These are phyloP conservation scores for Proisotoma minuta DNA, from an alignment of 2,888 invertebrate genomes.

Conservation along the genomic window DNA sequence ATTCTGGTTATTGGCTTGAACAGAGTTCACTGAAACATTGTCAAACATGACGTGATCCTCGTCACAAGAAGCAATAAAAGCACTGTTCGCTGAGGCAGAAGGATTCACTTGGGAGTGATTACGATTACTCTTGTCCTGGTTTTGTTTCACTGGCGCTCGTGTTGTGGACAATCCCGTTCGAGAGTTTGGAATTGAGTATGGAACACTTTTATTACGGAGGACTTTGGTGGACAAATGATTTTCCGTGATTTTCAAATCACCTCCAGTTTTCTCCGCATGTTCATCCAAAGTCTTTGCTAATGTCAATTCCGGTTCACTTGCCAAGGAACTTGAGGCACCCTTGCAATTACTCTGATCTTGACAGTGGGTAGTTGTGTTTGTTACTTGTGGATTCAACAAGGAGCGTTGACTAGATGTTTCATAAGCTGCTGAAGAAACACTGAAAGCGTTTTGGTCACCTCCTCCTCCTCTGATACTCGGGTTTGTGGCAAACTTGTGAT, in stretches of 20 bases:
- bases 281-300: no score
- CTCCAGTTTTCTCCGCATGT: no score
- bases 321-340: background rate
- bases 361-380: conserved; percentile 6
- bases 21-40: conserved; percentile 14
- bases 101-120: conserved; percentile 14
- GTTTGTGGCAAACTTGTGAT: background rate
- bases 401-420: background rate
- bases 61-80: conserved; percentile 11
- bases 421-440: background rate
- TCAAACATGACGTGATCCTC: conserved; percentile 17
- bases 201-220: conserved; percentile 36
- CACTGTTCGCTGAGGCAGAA: background rate
- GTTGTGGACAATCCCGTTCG: background rate
- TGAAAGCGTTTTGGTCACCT: background rate
- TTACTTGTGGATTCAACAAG: no score
- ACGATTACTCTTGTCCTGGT: conserved; percentile 10
- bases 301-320: conserved; percentile 7
- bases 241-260: conserved; percentile 42
- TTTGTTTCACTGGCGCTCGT: conserved; percentile 12
- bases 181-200: conserved; percentile 26
- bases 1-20: conserved; percentile 1
- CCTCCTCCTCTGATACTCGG: background rate
- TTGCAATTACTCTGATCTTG: background rate
- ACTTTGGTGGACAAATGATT: conserved; percentile 45